Evolutionary conservation across 2,113 vertebrate genomes (phyloP), one percentile per base, ranked within the genome.

Genomic region (Muscicapa adusta): DNA sequence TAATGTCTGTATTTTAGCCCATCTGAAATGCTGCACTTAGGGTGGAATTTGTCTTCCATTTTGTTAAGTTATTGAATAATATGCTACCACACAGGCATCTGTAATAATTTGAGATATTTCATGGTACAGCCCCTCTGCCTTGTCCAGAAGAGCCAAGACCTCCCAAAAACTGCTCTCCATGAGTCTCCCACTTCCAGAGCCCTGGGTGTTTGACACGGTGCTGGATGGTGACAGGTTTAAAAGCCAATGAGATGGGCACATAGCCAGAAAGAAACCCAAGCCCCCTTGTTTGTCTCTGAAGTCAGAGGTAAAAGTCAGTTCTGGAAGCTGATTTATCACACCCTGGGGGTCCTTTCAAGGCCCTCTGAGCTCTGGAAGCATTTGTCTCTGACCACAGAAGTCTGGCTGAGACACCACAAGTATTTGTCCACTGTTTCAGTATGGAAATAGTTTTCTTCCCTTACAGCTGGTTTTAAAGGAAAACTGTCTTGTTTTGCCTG

Each of bases 151-250:
- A 75, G 6, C 33, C 47, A 66, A 63, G 3, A 10, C 12, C 47
- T 74, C 18, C 31, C 24, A 40, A 8, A 1, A 3, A 6, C 18
- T 28, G 5, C 1, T 3, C 42, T 36, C 7, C 28, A 24, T 8
- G 9, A 85, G 3, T 11, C 19, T 79, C 24, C 28, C 43, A 4
- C 12, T 45, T 17, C 8, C 16, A 16, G 7, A n/a, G 1, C 6
- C 9, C 31, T 40, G 45, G 6, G 11, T 51, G 19, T 85, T 76
- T 31, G 67, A 36, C 6, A 3, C 4, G 34, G 12, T 51, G 13
- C 22, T 24, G 31, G 18, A 31, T 19, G 14, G 18, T 2, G 2
- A 36, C 25, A 71, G 40, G 9, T 43, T 90, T 43, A 51, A 78
- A 71, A 79, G 16, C 20, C 42, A 43, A 6, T 4, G 18, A 43